Percentiles rank a stretch among this genome's conserved stretches.
These are phyloP conservation scores for Argyrosomus regius DNA, from an alignment of 2,797 vertebrate genomes.

Conservation along the genomic window DNA sequence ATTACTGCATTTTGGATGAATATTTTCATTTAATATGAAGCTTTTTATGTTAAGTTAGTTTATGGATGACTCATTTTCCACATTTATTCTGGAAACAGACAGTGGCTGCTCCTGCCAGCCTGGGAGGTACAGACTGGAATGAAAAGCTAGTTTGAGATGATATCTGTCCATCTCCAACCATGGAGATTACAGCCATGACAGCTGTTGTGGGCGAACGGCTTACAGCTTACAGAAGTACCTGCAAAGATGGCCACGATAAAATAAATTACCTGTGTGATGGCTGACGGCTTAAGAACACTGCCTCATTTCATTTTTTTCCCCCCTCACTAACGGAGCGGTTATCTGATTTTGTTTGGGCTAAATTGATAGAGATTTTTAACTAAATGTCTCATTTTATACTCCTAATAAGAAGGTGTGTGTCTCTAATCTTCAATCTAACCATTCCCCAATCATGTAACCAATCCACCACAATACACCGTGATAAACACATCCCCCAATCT, in stretches of 20 bases:
- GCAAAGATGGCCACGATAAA: constrained; percentile 84
- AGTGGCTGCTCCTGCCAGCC: constrained; percentile 42
- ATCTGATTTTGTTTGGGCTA: constrained; percentile 68
- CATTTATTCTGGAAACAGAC: constrained; percentile 50
- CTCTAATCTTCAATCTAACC: constrained; percentile 8
- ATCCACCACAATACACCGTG: neutral
- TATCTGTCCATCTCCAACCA: constrained; percentile 81
- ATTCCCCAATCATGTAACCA: constrained; percentile 21
- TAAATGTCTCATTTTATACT: constrained; percentile 43
- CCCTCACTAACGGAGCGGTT: constrained; percentile 37
- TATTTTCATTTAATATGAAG: neutral
- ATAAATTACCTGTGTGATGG: constrained; percentile 85
- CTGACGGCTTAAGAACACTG: constrained; percentile 79
- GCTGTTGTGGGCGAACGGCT: constrained; percentile 82
- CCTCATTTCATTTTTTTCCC: constrained; percentile 65
- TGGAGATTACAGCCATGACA: constrained; percentile 83
- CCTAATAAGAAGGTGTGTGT: constrained; percentile 21
- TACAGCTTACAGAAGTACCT: constrained; percentile 83
- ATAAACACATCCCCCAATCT: neutral
- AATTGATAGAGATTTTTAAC: constrained; percentile 64
- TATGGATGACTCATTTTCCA: constrained; percentile 39
- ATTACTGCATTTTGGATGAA: neutral
- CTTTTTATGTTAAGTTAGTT: constrained; percentile 4
- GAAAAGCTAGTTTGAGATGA: constrained; percentile 76
- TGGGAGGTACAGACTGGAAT: constrained; percentile 59